Percentiles rank a stretch among this genome's conserved stretches.
These are phyloP conservation scores for Darevskia nairensis DNA, from an alignment of 2,797 vertebrate species.

Conservation along the genomic window DNA sequence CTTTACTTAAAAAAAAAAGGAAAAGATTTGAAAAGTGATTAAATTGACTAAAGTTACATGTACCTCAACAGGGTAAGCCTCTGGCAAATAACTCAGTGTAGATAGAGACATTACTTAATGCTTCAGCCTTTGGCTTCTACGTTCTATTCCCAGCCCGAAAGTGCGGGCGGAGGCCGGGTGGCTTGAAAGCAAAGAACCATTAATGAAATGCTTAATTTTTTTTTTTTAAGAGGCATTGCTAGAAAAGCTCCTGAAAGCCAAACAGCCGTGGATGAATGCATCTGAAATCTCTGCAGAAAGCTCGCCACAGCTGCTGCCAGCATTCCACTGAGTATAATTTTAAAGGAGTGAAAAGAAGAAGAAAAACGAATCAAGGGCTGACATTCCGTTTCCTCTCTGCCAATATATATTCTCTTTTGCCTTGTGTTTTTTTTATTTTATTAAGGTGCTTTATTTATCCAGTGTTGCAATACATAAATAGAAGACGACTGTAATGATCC, in stretches of 20 bases:
- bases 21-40: conserved; percentile 67
- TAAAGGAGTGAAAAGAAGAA: conserved; percentile 4
- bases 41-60: conserved; percentile 58
- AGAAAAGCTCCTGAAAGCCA: conserved; percentile 55
- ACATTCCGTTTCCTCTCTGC: conserved; percentile 29
- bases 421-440: conserved; percentile 18
- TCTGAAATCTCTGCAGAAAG: conserved; percentile 55
- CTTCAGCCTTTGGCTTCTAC: conserved; percentile 58
- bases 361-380: not conserved
- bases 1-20: conserved; percentile 36
- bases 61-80: conserved; percentile 64
- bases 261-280: conserved; percentile 40
- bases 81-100: conserved; percentile 55
- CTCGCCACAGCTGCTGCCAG: conserved; percentile 15
- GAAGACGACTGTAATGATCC: conserved; percentile 30
- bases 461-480: not conserved
- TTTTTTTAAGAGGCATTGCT: conserved; percentile 56
- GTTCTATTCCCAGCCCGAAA: conserved; percentile 49
- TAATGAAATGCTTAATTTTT: conserved; percentile 55
- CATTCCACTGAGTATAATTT: conserved; percentile 33
- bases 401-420: conserved; percentile 7
- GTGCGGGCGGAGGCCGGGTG: conserved; percentile 5
- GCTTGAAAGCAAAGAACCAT: conserved; percentile 46
- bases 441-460: conserved; percentile 8
- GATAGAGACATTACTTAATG: conserved; percentile 49